Evolutionary conservation across 2,113 vertebrate species (phyloP).

Genomic region (Phasianus colchicus): DNA sequence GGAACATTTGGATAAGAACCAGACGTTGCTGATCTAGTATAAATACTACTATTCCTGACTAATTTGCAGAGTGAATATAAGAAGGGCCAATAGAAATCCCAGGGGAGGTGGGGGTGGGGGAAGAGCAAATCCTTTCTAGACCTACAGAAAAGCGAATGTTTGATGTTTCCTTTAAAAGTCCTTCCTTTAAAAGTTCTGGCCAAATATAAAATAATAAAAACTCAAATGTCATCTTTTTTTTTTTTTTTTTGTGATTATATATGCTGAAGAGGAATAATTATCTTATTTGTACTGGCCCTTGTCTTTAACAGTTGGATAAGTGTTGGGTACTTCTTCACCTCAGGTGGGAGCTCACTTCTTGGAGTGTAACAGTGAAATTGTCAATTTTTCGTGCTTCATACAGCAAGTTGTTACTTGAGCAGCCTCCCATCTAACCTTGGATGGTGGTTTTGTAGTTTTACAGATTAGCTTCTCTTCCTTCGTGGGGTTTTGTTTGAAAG

Average conservation of each 20-base stretch:
- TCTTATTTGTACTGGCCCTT: slow-evolving; percentile 48
- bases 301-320: slow-evolving; percentile 52
- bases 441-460: slow-evolving; percentile 45
- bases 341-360: slow-evolving; percentile 49
- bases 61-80: slow-evolving; percentile 69
- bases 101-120: slow-evolving; percentile 19
- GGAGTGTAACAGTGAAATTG: slow-evolving; percentile 22
- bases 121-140: slow-evolving; percentile 56
- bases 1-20: slow-evolving; percentile 80
- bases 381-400: neutral
- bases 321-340: slow-evolving; percentile 48
- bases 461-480: slow-evolving; percentile 56
- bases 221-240: slow-evolving; percentile 44
- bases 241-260: slow-evolving; percentile 44
- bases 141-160: slow-evolving; percentile 77
- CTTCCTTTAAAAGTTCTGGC: slow-evolving; percentile 72
- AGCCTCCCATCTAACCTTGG: slow-evolving; percentile 23
- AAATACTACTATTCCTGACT: slow-evolving; percentile 59
- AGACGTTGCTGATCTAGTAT: slow-evolving; percentile 75
- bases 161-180: slow-evolving; percentile 74
- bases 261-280: slow-evolving; percentile 29
- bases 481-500: slow-evolving; percentile 63
- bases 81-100: slow-evolving; percentile 70
- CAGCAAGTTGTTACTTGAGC: neutral
- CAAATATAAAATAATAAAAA: slow-evolving; percentile 77